Evolutionary conservation across 2,888 invertebrate species (phyloP).

Genomic region (Drosophila infuscata): DNA sequence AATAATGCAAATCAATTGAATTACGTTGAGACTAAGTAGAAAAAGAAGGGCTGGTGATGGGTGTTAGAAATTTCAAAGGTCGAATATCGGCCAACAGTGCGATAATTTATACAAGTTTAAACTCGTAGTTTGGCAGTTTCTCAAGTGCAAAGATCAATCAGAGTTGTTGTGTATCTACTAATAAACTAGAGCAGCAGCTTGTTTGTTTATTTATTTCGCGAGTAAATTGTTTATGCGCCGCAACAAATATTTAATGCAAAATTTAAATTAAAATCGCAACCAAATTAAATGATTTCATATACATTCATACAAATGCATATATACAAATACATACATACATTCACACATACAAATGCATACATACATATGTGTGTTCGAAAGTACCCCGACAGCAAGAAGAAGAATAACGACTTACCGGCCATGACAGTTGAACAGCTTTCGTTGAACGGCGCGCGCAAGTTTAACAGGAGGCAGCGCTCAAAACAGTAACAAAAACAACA

Average conservation of each 20-base stretch:
- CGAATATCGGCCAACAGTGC: neutral
- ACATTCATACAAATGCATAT: neutral
- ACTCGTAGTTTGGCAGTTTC: conserved; percentile 19
- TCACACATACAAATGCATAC: neutral
- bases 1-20: conserved; percentile 38
- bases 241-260: conserved; percentile 31
- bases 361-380: conserved; percentile 1
- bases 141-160: conserved; percentile 60
- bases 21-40: neutral
- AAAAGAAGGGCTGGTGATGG: neutral
- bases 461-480: conserved; percentile 54
- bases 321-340: neutral
- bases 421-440: conserved; percentile 88
- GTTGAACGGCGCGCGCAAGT: conserved; percentile 68
- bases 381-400: conserved; percentile 24
- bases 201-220: conserved; percentile 54
- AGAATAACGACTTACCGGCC: conserved; percentile 89
- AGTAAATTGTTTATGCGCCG: conserved; percentile 51
- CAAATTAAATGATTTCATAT: conserved; percentile 13
- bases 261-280: conserved; percentile 13
- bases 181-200: conserved; percentile 26
- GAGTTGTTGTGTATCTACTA: conserved; percentile 14
- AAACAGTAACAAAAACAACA: conserved; percentile 47
- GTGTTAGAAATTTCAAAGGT: neutral
- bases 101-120: neutral